Conservation (phyloP, 2,113 vertebrate species). For the Girardinichthys multiradiatus region DNA sequence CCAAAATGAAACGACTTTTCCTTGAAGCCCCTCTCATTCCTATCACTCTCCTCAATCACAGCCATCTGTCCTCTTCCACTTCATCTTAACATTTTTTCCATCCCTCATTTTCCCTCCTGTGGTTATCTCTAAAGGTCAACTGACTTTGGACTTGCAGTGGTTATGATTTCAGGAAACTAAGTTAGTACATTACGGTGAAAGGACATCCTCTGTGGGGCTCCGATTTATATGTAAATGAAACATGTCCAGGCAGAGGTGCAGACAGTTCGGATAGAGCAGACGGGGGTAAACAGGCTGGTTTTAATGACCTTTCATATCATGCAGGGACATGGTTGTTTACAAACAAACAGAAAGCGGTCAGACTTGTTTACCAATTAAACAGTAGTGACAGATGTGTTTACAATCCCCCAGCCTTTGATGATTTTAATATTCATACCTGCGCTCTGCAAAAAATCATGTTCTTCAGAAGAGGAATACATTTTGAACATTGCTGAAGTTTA, state of each 20-base stretch:
- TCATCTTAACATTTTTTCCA: neutral
- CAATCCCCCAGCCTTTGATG: slow-evolving; percentile 65
- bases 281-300: slow-evolving; percentile 51
- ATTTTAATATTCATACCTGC: slow-evolving; percentile 79
- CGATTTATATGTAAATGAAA: slow-evolving; percentile 61
- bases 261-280: slow-evolving; percentile 37
- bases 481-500: slow-evolving; percentile 17
- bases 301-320: slow-evolving; percentile 76
- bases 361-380: slow-evolving; percentile 76
- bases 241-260: slow-evolving; percentile 13
- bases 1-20: neutral
- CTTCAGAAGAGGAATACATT: slow-evolving; percentile 14
- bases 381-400: slow-evolving; percentile 79
- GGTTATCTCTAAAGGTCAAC: slow-evolving; percentile 34
- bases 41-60: slow-evolving; percentile 5
- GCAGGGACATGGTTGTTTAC: slow-evolving; percentile 73
- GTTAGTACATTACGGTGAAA: slow-evolving; percentile 23
- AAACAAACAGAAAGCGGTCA: slow-evolving; percentile 75
- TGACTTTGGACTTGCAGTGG: neutral
- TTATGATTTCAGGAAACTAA: slow-evolving; percentile 33
- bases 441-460: slow-evolving; percentile 39
- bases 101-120: neutral
- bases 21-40: neutral
- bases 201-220: slow-evolving; percentile 5
- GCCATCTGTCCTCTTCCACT: neutral